Evolutionary conservation across 2,888 invertebrate genomes (phyloP).

Genomic region (Reticulitermes lucifugus): DNA sequence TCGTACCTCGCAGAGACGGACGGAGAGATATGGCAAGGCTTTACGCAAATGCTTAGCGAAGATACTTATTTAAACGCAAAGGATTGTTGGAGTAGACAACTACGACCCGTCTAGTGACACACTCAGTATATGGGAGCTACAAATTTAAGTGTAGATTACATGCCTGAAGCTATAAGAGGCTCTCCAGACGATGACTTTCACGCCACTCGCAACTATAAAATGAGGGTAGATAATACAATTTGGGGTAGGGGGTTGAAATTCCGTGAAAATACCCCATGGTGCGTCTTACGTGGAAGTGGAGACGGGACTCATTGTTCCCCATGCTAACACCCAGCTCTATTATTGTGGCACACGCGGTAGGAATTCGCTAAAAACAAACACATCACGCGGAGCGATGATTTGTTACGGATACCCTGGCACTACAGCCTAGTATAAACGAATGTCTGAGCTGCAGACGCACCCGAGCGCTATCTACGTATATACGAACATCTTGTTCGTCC

Average conservation of each 20-base stretch:
- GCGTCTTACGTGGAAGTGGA: conserved; percentile 11
- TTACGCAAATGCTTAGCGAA: too few relatives aligned
- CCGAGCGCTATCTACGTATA: too few relatives aligned
- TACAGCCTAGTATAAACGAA: not conserved
- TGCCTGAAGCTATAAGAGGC: too few relatives aligned
- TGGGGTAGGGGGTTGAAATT: conserved; percentile 18
- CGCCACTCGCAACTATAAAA: not conserved
- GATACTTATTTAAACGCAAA: too few relatives aligned
- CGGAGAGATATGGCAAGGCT: too few relatives aligned
- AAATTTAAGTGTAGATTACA: too few relatives aligned
- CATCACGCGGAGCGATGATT: not conserved
- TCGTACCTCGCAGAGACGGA: too few relatives aligned
- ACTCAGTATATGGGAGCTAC: too few relatives aligned
- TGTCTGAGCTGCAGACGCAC: too few relatives aligned
- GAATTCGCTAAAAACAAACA: conserved; percentile 10
- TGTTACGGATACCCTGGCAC: not conserved
- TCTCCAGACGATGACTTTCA: conserved; percentile 3
- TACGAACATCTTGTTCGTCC: too few relatives aligned
- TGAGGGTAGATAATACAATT: not conserved
- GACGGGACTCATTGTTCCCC: conserved; percentile 13
- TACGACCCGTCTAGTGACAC: too few relatives aligned
- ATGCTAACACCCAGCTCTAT: not conserved
- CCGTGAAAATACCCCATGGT: conserved; percentile 28
- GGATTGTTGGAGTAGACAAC: too few relatives aligned
- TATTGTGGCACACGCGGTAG: conserved; percentile 1